Percentiles rank a stretch among this genome's conserved stretches.
These are phyloP conservation scores for Opisthocomus hoazin DNA, from an alignment of 2,113 vertebrate species.

Conservation along the genomic window DNA sequence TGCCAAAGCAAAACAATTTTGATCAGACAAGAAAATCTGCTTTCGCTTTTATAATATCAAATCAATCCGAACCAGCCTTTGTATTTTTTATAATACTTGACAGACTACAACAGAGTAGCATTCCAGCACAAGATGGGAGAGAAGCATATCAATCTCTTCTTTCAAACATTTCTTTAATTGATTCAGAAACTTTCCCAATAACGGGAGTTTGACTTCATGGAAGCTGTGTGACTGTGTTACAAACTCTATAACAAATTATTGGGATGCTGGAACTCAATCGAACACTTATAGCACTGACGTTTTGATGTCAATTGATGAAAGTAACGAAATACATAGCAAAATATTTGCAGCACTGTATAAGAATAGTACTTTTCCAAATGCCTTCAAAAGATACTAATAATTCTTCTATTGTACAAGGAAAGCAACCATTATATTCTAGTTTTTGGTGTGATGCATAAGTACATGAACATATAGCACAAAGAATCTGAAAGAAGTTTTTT, in stretches of 20 bases:
- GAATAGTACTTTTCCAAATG: background rate
- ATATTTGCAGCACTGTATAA: background rate
- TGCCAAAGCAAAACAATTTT: background rate
- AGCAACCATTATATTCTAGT: background rate
- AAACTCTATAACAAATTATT: background rate
- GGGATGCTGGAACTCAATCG: background rate
- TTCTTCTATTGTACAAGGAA: background rate
- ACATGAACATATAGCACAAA: background rate
- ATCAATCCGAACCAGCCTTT: background rate
- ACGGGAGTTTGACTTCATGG: background rate
- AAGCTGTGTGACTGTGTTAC: background rate
- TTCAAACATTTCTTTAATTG: background rate
- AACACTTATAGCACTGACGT: background rate
- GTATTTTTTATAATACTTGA: background rate
- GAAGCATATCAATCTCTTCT: background rate
- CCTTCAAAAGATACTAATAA: background rate
- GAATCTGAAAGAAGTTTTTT: background rate
- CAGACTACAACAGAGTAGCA: background rate
- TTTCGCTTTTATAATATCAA: background rate
- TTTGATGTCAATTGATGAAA: background rate
- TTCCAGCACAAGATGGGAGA: background rate
- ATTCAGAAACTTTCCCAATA: background rate
- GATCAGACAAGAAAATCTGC: background rate
- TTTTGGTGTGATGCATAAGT: background rate
- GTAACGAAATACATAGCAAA: rapidly evolving